Percentiles rank a stretch among this genome's conserved stretches.
Evolutionary conservation across 2,888 invertebrate species (phyloP).

Genomic region (Stenurella melanura): DNA sequence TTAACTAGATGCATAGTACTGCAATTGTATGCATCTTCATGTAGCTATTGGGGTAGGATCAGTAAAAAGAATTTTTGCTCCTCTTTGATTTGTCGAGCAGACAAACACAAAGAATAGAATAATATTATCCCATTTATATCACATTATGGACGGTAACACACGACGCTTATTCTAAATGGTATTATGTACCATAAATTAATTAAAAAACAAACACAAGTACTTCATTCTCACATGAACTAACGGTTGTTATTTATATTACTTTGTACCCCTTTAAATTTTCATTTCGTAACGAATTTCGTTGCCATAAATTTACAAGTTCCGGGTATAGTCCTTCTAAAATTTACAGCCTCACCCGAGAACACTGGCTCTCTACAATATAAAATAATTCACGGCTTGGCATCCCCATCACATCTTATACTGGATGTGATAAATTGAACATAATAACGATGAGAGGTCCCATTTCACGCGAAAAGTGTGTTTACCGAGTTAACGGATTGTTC

Average conservation of each 20-base stretch:
- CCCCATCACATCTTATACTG: neutral
- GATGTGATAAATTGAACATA: conserved; percentile 13
- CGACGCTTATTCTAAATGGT: neutral
- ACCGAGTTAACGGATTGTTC: neutral
- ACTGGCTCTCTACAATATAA: conserved; percentile 14
- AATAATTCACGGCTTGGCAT: conserved; percentile 25
- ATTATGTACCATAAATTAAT: conserved; percentile 13
- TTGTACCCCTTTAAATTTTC: conserved; percentile 27
- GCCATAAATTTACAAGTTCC: conserved; percentile 24
- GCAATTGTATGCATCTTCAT: no score
- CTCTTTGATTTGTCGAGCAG: no score
- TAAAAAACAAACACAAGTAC: conserved; percentile 12
- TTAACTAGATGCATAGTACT: no score
- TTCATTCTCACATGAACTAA: conserved; percentile 6
- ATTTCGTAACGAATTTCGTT: conserved; percentile 32
- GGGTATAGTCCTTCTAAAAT: conserved; percentile 24
- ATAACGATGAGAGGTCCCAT: neutral
- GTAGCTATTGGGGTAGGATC: no score
- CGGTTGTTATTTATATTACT: conserved; percentile 21
- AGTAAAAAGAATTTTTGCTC: no score
- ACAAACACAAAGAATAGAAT: neutral
- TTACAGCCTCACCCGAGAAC: conserved; percentile 20
- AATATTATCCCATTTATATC: neutral
- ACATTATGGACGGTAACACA: neutral
- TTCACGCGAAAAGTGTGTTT: neutral